Conservation (phyloP, 2,888 invertebrate species). For the Clusia tigrina region DNA sequence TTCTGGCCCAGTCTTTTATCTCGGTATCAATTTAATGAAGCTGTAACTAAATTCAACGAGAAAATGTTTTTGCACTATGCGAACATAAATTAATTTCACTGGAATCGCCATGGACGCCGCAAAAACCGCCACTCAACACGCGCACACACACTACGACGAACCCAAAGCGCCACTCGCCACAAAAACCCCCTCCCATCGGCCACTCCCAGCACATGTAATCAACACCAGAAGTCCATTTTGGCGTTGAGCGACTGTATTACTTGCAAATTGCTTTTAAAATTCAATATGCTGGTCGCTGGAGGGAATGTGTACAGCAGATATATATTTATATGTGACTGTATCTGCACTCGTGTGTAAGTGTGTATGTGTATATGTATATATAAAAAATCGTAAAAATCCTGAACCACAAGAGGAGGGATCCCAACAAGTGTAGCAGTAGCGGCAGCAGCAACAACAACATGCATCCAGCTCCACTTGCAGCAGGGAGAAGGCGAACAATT, state of each 20-base stretch:
- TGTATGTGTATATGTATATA: not conserved
- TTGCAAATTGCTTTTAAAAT: constrained; percentile 13
- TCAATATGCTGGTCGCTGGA: constrained; percentile 7
- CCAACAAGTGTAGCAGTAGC: not conserved
- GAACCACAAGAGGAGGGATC: not conserved
- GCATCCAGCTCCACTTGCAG: too few relatives aligned
- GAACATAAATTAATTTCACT: constrained; percentile 10
- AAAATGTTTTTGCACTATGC: not conserved
- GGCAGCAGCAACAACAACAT: not conserved
- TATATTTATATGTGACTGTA: too few relatives aligned
- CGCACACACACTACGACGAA: not conserved
- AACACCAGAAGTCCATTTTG: constrained; percentile 7
- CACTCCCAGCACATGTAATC: not conserved
- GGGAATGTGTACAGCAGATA: not conserved
- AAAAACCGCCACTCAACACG: not conserved
- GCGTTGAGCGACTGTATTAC: constrained; percentile 7
- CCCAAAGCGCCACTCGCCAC: not conserved
- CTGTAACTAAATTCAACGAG: not conserved
- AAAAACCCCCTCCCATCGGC: not conserved
- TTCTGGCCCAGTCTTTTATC: not conserved
- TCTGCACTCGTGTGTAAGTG: too few relatives aligned
- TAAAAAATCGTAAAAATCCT: not conserved
- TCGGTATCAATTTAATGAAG: not conserved
- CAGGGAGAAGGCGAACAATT: too few relatives aligned
- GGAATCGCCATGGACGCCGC: not conserved